Percentiles rank a stretch among this genome's conserved stretches.
Conservation (phyloP, 2,888 invertebrate genomes). For the Sesia bembeciformis region DNA sequence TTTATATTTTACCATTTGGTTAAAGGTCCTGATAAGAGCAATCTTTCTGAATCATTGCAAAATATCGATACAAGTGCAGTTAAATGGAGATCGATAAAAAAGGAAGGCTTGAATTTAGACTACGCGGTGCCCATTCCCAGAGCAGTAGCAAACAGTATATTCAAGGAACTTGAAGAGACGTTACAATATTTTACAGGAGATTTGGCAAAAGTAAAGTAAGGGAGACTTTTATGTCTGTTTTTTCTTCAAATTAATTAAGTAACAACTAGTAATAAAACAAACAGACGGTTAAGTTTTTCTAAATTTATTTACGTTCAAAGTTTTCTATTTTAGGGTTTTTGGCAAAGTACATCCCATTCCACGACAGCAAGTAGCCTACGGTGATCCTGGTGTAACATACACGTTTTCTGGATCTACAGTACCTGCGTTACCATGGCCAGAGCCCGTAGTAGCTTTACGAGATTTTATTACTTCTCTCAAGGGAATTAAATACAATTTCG, state of each 20-base stretch:
- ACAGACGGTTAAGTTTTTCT: neutral
- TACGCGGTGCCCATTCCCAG: constrained; percentile 65
- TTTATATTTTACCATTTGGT: too few relatives aligned
- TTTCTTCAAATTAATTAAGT: neutral
- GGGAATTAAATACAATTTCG: constrained; percentile 77
- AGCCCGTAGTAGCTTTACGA: constrained; percentile 60
- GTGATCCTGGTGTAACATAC: constrained; percentile 78
- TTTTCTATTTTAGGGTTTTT: constrained; percentile 61
- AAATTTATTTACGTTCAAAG: neutral
- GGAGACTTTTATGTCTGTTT: neutral
- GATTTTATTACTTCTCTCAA: constrained; percentile 64
- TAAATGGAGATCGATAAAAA: constrained; percentile 46
- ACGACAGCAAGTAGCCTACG: constrained; percentile 80
- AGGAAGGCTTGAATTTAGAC: constrained; percentile 73
- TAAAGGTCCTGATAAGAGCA: too few relatives aligned
- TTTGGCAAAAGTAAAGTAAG: constrained; percentile 71
- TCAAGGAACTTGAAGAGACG: constrained; percentile 67
- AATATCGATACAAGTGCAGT: constrained; percentile 26
- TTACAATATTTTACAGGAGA: constrained; percentile 78
- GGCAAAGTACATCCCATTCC: constrained; percentile 80
- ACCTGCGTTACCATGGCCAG: constrained; percentile 78
- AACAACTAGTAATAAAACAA: neutral
- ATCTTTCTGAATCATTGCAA: constrained; percentile 24
- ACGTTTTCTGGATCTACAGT: constrained; percentile 78
- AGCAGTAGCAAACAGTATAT: constrained; percentile 54